A percentile compares a stretch with the other conserved stretches of the same genome.
Evolutionary conservation across 2,888 invertebrate genomes (phyloP).

Genomic region (Glaucopsyche alexis): DNA sequence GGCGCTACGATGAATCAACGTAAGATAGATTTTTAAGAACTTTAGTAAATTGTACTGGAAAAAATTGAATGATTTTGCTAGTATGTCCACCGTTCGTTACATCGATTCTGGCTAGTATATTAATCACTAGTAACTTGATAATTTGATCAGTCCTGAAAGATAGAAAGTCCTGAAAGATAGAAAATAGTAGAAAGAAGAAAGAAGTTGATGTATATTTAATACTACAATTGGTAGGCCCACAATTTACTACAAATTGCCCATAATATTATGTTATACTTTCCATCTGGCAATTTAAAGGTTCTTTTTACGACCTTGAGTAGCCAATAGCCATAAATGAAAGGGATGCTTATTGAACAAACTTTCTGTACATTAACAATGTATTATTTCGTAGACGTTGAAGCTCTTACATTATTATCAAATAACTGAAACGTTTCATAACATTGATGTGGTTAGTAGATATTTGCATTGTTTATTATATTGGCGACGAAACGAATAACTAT

Average conservation of each 20-base stretch:
- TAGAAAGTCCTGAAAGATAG: constrained; percentile 12
- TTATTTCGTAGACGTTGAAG: neutral
- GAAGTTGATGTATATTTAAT: neutral
- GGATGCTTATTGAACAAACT: neutral
- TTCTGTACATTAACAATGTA: neutral
- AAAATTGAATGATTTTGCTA: neutral
- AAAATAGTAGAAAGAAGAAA: too few species aligned
- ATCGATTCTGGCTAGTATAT: neutral
- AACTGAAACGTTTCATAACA: too few species aligned
- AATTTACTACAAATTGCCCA: neutral
- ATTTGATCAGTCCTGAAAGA: constrained; percentile 5
- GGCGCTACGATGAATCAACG: too few species aligned
- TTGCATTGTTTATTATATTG: too few species aligned
- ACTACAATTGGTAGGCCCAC: neutral
- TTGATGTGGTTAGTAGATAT: too few species aligned
- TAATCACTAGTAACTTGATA: constrained; percentile 3
- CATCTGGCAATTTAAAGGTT: neutral
- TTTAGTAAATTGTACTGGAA: neutral
- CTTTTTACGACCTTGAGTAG: neutral
- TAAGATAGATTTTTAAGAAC: too few species aligned
- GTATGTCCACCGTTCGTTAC: neutral
- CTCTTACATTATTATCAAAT: too few species aligned
- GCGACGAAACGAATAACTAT: too few species aligned
- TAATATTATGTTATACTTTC: neutral
- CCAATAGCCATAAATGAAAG: neutral